Conservation (phyloP, 2,113 vertebrate genomes). For the Eulacestoma nigropectus region DNA sequence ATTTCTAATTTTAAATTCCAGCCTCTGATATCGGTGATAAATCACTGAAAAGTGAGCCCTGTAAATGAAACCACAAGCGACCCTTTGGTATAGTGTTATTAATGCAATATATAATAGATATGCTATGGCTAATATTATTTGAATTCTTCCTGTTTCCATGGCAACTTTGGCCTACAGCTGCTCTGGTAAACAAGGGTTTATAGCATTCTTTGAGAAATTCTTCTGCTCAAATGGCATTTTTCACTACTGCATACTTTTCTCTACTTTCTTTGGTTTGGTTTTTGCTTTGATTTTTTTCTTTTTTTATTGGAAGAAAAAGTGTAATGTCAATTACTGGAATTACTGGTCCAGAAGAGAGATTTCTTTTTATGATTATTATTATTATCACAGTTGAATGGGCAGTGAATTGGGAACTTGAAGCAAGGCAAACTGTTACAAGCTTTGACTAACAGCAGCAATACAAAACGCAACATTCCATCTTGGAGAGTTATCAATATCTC, state of each 20-base stretch:
- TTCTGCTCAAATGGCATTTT: conserved; percentile 35
- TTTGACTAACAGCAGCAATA: neutral
- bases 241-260: neutral
- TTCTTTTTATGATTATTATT: too few species aligned
- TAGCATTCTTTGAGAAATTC: conserved; percentile 44
- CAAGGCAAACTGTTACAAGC: neutral
- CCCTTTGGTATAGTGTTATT: neutral
- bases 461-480: neutral
- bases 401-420: neutral
- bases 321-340: neutral
- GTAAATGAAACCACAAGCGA: conserved; percentile 40
- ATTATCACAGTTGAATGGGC: neutral
- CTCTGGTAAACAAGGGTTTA: conserved; percentile 54
- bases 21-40: neutral
- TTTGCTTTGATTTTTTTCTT: too few species aligned
- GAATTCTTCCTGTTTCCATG: conserved; percentile 60
- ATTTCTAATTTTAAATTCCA: neutral
- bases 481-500: neutral
- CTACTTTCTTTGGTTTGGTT: neutral
- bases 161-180: conserved; percentile 9
- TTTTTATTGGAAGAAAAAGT: neutral
- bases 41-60: conserved; percentile 7
- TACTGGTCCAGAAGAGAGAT: neutral
- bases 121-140: conserved; percentile 60
- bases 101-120: conserved; percentile 37